Evolutionary conservation across 37 sponge, comb jelly and placozoan genomes (phyloP).

Genomic region (Chondrosia reniformis): DNA sequence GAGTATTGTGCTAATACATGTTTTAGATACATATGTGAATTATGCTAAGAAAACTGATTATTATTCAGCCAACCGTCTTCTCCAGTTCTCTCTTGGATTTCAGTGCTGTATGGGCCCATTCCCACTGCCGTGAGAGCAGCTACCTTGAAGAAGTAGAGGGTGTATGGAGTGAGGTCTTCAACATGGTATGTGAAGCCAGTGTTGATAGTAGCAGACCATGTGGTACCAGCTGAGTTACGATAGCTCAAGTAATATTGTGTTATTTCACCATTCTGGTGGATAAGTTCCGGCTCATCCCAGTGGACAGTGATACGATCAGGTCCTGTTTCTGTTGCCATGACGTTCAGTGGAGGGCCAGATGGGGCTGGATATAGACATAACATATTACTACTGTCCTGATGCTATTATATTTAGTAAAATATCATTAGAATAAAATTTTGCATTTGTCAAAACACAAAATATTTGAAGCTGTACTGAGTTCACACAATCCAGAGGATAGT

Average conservation of each 20-base stretch:
- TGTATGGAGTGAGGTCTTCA: slow-evolving; percentile 1
- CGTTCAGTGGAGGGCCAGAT: not conserved
- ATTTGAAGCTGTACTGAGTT: not conserved
- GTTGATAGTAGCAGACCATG: not conserved
- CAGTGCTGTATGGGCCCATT: not conserved
- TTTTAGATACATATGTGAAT: no score
- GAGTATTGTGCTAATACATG: no score
- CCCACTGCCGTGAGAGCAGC: slow-evolving; percentile 1
- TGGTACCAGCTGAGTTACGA: not conserved
- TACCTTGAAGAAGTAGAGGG: not conserved
- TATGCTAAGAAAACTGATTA: not conserved
- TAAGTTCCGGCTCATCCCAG: not conserved
- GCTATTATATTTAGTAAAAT: no score
- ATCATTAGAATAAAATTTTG: no score
- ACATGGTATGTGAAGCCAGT: not conserved
- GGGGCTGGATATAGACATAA: not conserved
- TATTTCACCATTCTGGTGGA: slow-evolving; percentile 1
- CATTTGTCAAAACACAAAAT: no score
- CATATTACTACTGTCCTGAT: no score
- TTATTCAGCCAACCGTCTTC: not conserved
- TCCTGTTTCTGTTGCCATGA: not conserved
- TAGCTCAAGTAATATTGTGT: not conserved
- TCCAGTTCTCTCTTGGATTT: not conserved
- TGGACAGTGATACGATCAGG: not conserved
- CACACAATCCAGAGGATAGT: not conserved